These are phyloP conservation scores for Leptonema lineaticorne DNA, from an alignment of 1,140 invertebrate genomes.

Conservation along the genomic window DNA sequence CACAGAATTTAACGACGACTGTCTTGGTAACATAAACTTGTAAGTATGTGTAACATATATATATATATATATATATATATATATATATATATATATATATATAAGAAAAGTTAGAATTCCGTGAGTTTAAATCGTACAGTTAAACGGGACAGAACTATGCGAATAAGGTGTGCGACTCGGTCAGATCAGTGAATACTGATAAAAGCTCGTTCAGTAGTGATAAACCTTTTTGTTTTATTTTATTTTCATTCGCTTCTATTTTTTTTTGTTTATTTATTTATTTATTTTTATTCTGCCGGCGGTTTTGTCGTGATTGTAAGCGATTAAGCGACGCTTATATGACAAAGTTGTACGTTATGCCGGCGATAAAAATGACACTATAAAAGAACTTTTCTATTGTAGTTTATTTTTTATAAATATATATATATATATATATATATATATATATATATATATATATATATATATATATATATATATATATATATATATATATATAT, in stretches of 20 bases:
- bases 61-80: background rate
- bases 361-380: background rate
- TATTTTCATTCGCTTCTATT: too few relatives aligned
- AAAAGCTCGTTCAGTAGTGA: background rate
- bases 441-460: too few relatives aligned
- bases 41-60: too few relatives aligned
- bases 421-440: too few relatives aligned
- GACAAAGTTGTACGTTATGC: slow-evolving; percentile 9
- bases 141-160: slow-evolving; percentile 16
- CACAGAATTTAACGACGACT: slow-evolving; percentile 3
- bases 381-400: too few relatives aligned
- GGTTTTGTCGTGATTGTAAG: background rate
- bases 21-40: too few relatives aligned
- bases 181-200: background rate
- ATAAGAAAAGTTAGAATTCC: background rate
- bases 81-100: background rate
- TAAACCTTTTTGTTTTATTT: slow-evolving; percentile 10
- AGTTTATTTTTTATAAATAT: too few relatives aligned
- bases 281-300: too few relatives aligned
- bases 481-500: too few relatives aligned
- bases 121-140: slow-evolving; percentile 15
- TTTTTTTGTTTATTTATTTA: too few relatives aligned
- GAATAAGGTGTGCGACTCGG: slow-evolving; percentile 15
- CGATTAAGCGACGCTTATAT: slow-evolving; percentile 7
- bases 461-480: too few relatives aligned